Percentiles rank a stretch among this genome's conserved stretches.
Conservation (phyloP, 2,797 vertebrate species). For the Helarctos malayanus region DNA sequence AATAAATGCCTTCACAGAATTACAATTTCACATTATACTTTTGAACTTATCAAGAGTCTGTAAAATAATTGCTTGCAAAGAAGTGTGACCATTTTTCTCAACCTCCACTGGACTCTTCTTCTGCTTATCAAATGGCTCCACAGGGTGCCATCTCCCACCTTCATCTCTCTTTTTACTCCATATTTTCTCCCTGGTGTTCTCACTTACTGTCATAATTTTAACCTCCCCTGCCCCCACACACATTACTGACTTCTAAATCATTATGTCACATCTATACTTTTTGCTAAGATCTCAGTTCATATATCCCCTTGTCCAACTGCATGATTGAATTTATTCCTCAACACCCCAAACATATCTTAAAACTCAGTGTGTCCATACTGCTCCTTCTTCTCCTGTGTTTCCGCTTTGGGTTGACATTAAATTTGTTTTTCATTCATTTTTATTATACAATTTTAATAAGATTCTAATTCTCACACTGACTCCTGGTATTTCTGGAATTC, state of each 20-base stretch:
- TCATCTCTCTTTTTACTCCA: background rate
- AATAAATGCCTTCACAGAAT: background rate
- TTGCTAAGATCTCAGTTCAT: background rate
- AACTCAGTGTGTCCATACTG: background rate
- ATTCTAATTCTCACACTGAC: background rate
- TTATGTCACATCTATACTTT: background rate
- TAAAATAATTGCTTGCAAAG: background rate
- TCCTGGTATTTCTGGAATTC: background rate
- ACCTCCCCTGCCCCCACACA: background rate
- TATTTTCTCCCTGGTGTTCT: background rate
- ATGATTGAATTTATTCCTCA: background rate
- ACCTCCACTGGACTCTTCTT: background rate
- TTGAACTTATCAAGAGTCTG: background rate
- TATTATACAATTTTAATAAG: background rate
- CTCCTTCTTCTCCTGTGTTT: background rate
- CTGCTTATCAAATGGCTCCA: background rate
- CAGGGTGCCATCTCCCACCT: fast-evolving
- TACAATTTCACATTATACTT: background rate
- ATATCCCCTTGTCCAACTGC: background rate
- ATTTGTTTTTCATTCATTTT: background rate
- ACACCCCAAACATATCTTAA: background rate
- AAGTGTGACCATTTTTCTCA: background rate
- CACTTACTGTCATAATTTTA: background rate
- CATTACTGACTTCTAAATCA: background rate
- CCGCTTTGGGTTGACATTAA: background rate